Percentiles rank a stretch among this genome's conserved stretches.
These are phyloP conservation scores for Andrena dorsata DNA, from an alignment of 2,888 invertebrate species.

Conservation along the genomic window DNA sequence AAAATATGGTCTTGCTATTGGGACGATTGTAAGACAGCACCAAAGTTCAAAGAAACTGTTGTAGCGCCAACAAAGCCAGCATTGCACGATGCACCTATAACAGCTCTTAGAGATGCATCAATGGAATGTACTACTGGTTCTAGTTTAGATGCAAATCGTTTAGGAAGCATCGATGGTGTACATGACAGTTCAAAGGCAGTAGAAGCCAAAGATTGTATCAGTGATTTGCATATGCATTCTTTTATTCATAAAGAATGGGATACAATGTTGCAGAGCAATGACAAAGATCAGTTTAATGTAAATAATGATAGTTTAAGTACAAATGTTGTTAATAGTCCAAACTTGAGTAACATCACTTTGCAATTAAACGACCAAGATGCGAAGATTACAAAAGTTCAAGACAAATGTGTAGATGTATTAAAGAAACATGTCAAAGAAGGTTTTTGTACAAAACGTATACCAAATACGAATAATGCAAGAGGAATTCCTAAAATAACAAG, in stretches of 20 bases:
- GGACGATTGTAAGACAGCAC: conserved; percentile 51
- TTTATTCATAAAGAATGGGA: background rate
- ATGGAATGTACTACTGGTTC: background rate
- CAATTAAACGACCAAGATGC: background rate
- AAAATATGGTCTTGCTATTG: conserved; percentile 68
- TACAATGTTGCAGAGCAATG: background rate
- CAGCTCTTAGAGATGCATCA: background rate
- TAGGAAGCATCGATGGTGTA: background rate
- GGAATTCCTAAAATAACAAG: conserved; percentile 40
- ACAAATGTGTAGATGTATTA: background rate
- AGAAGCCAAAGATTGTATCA: conserved; percentile 1
- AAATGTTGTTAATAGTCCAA: background rate
- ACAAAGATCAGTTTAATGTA: too few relatives aligned
- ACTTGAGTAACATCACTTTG: background rate
- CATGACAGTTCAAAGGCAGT: background rate
- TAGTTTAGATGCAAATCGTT: conserved; percentile 8
- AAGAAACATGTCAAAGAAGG: background rate
- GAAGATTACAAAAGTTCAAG: background rate
- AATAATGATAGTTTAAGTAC: conserved; percentile 5
- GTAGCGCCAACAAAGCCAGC: conserved; percentile 16
- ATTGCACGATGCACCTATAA: conserved; percentile 27
- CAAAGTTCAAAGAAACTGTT: conserved; percentile 24
- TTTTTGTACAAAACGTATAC: background rate
- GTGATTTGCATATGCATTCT: background rate
- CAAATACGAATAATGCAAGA: background rate